Evolutionary conservation across 2,888 invertebrate species (phyloP).

Genomic region (Drosophila barbarae): DNA sequence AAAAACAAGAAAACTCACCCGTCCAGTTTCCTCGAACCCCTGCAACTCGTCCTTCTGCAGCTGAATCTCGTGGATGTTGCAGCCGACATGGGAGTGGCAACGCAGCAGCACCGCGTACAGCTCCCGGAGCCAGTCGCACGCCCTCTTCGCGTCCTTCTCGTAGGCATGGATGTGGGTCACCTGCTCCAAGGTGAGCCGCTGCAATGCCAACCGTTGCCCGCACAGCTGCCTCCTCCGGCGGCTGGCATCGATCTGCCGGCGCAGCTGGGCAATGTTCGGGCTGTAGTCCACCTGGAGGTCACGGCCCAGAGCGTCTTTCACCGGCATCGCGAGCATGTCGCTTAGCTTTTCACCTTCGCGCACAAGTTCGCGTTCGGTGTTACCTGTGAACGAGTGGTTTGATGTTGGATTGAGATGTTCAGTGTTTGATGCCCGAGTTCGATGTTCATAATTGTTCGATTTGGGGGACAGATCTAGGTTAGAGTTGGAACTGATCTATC

Average conservation of each 20-base stretch:
- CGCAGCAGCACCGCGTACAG: conserved; percentile 86
- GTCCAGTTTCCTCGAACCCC: conserved; percentile 88
- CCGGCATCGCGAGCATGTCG: conserved; percentile 88
- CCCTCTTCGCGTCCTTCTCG: conserved; percentile 88
- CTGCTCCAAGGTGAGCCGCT: conserved; percentile 89
- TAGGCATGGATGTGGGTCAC: conserved; percentile 87
- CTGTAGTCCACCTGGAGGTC: conserved; percentile 86
- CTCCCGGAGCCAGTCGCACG: conserved; percentile 88
- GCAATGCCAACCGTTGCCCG: conserved; percentile 87
- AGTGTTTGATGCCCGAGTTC: not conserved
- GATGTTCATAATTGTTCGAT: conserved; percentile 1
- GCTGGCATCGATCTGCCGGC: conserved; percentile 85
- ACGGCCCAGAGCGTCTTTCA: conserved; percentile 88
- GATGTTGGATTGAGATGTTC: not conserved
- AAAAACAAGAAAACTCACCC: conserved; percentile 81
- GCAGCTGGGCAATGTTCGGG: conserved; percentile 86
- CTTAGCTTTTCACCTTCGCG: conserved; percentile 88
- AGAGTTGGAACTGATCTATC: not conserved
- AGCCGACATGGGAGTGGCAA: conserved; percentile 87
- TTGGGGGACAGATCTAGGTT: not conserved
- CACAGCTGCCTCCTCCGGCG: conserved; percentile 86
- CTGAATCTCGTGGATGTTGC: conserved; percentile 86
- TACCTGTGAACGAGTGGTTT: conserved; percentile 80
- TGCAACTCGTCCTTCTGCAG: conserved; percentile 87
- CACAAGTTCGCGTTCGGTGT: conserved; percentile 84